phyloP scores from a whole-genome alignment of 30 jellyfish, hydroid and myxozoan species.

The Turritopsis rubra region DNA sequence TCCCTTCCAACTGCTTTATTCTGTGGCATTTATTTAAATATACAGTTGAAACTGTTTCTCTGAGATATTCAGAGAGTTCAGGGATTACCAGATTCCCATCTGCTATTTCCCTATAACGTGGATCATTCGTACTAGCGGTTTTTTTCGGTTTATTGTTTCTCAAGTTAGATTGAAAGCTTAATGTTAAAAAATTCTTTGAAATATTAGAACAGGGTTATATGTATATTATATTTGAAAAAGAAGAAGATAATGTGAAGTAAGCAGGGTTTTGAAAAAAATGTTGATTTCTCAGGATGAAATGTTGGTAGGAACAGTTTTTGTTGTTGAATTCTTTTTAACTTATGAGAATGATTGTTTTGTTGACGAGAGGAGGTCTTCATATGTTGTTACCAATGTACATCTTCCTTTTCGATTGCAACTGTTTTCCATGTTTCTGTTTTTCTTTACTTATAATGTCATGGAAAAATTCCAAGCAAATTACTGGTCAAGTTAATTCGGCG shows the following conservation, averaged over 20 bases:
- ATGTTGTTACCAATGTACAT: no score
- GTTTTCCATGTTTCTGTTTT: no score
- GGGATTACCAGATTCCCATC: not conserved
- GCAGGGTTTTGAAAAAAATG: not conserved
- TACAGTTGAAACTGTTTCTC: not conserved
- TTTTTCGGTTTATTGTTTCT: not conserved
- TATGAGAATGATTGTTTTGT: no score
- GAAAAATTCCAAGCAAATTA: no score
- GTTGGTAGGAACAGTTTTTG: not conserved
- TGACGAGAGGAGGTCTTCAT: no score
- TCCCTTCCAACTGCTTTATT: not conserved
- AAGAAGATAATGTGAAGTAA: not conserved
- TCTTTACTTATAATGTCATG: no score
- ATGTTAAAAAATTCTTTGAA: not conserved
- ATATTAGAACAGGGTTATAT: no score
- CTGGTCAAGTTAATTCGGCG: no score
- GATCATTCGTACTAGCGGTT: not conserved
- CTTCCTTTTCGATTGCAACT: no score
- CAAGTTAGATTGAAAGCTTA: not conserved
- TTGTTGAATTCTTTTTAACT: no score
- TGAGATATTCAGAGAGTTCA: not conserved
- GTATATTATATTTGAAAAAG: no score
- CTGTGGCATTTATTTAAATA: not conserved
- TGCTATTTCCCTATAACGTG: not conserved
- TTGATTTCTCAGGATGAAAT: not conserved